phyloP scores from a whole-genome alignment of 1,140 invertebrate genomes.

The Megalonaias nervosa region DNA sequence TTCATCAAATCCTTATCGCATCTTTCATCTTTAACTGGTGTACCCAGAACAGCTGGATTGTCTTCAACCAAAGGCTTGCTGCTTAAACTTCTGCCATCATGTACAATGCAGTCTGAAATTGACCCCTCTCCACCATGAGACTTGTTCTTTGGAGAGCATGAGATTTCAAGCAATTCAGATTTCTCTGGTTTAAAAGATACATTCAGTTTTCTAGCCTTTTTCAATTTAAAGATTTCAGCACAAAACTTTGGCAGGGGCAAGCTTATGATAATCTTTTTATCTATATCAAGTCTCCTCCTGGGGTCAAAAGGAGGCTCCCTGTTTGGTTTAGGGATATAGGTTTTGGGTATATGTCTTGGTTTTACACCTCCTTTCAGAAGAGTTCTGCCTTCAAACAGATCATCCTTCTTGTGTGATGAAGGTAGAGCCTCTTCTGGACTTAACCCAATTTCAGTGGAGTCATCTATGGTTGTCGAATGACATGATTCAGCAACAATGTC shows the following conservation, averaged over 20 bases:
- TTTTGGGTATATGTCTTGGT: slow-evolving; percentile 50
- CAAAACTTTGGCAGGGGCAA: slow-evolving; percentile 13
- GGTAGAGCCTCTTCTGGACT: not conserved
- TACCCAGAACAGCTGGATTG: no score
- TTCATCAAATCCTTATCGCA: no score
- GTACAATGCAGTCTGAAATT: no score
- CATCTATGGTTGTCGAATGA: not conserved
- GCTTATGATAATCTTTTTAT: not conserved
- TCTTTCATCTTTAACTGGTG: no score
- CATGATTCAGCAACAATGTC: not conserved
- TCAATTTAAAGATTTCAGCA: slow-evolving; percentile 5
- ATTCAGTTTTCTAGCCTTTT: not conserved
- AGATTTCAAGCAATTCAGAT: no score
- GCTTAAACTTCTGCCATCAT: no score
- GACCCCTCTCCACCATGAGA: no score
- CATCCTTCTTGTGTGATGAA: not conserved
- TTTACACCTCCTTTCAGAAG: slow-evolving; percentile 49
- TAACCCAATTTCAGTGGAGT: not conserved
- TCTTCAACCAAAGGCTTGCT: no score
- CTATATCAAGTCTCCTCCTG: not conserved
- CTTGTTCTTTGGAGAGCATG: no score
- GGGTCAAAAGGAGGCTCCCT: slow-evolving; percentile 34
- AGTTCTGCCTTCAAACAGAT: slow-evolving; percentile 47
- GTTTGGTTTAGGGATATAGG: slow-evolving; percentile 24
- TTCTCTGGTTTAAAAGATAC: no score